These are phyloP conservation scores for Melanotaenia duboulayi DNA, from an alignment of 2,113 vertebrate genomes.

Conservation along the genomic window DNA sequence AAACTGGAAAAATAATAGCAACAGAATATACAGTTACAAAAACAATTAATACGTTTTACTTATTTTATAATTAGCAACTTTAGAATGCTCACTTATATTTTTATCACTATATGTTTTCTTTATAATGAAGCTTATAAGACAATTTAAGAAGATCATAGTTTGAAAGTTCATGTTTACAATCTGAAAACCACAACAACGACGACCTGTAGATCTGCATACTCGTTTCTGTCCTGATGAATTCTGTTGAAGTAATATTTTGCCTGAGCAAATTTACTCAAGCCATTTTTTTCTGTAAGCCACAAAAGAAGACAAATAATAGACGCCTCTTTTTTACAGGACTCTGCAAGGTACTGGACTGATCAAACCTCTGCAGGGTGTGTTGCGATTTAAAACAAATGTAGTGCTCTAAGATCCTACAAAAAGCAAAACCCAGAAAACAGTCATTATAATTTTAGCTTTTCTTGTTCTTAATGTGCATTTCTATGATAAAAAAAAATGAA, in stretches of 20 bases:
- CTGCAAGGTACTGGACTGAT: slow-evolving; percentile 11
- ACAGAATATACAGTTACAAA: no score
- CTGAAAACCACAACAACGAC: no score
- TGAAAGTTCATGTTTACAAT: no score
- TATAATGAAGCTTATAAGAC: no score
- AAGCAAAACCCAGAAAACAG: slow-evolving; percentile 17
- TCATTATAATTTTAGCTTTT: slow-evolving; percentile 16
- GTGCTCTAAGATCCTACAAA: slow-evolving; percentile 3
- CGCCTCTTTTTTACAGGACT: not conserved
- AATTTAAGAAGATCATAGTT: no score
- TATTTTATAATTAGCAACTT: no score
- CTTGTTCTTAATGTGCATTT: not conserved
- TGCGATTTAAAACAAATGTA: slow-evolving; percentile 4
- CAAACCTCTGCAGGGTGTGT: slow-evolving; percentile 29
- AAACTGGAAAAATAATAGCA: no score
- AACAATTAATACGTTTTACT: no score
- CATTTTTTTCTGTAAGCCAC: not conserved
- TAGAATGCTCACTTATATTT: no score
- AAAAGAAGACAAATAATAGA: slow-evolving; percentile 13
- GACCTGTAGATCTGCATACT: not conserved
- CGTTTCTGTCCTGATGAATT: not conserved
- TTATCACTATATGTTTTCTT: no score
- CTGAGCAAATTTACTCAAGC: slow-evolving; percentile 8
- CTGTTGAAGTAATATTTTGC: not conserved
- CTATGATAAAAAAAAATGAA: no score